Conservation (phyloP, 1,140 invertebrate species). For the Caenorhabditis remanei region DNA sequence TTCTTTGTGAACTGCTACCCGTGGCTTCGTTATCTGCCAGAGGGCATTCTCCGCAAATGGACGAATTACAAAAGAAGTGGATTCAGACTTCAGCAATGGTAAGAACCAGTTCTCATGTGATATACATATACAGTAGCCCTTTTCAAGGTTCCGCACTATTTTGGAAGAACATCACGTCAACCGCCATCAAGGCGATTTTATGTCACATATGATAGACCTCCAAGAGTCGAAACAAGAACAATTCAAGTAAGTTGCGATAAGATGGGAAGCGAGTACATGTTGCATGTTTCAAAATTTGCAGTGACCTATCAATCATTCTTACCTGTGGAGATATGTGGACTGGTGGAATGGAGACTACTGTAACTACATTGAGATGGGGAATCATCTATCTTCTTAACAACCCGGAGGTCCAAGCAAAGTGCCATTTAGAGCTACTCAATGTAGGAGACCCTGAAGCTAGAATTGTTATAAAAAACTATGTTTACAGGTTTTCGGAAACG, state of each 20-base stretch:
- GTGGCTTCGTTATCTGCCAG: constrained; percentile 27
- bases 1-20: constrained; percentile 58
- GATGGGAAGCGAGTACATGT: background rate
- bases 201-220: constrained; percentile 57
- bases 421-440: constrained; percentile 76
- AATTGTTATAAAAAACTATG: no score
- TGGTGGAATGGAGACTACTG: constrained; percentile 79
- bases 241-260: constrained; percentile 48
- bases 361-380: constrained; percentile 78
- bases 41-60: constrained; percentile 30
- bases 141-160: constrained; percentile 59
- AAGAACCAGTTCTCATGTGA: constrained; percentile 30
- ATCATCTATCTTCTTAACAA: constrained; percentile 78
- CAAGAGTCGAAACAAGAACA: constrained; percentile 34
- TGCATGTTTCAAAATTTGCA: constrained; percentile 26
- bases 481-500: constrained; percentile 48
- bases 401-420: constrained; percentile 78
- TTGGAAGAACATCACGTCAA: constrained; percentile 44
- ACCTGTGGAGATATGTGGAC: constrained; percentile 76
- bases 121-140: constrained; percentile 31
- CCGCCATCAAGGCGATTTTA: constrained; percentile 60
- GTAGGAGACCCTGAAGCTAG: no score
- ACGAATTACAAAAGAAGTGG: constrained; percentile 49
- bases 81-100: constrained; percentile 43
- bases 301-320: constrained; percentile 63